These are phyloP conservation scores for Archocentrus centrarchus DNA, from an alignment of 2,113 vertebrate genomes.

Conservation along the genomic window DNA sequence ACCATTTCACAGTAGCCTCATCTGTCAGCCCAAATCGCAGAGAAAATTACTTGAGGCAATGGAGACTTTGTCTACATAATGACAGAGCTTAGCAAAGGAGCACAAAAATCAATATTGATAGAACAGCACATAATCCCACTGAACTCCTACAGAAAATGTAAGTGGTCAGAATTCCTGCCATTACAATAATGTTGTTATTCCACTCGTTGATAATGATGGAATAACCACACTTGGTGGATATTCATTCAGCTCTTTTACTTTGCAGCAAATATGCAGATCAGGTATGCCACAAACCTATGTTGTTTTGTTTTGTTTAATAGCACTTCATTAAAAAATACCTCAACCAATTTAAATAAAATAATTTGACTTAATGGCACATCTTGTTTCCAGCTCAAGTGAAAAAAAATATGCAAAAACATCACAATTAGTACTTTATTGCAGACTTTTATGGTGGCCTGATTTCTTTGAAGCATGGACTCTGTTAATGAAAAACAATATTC, in stretches of 20 bases:
- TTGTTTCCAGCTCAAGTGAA: background rate
- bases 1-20: slow-evolving; percentile 20
- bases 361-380: background rate
- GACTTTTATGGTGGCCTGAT: background rate
- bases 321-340: background rate
- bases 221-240: background rate
- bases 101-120: slow-evolving; percentile 9
- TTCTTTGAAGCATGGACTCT: background rate
- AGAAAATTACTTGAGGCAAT: slow-evolving; percentile 12
- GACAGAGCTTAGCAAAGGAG: slow-evolving; percentile 10
- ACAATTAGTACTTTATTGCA: background rate
- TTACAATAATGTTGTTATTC: background rate
- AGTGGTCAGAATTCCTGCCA: background rate
- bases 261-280: background rate
- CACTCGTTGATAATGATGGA: background rate
- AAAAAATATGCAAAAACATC: background rate
- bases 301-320: background rate
- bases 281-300: background rate
- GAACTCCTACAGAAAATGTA: background rate
- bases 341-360: background rate
- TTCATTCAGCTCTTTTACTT: no score
- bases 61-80: slow-evolving; percentile 28
- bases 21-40: slow-evolving; percentile 13
- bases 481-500: background rate
- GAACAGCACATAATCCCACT: background rate